These are phyloP conservation scores for Phalacrocorax pelagicus DNA, from an alignment of 2,113 vertebrate genomes.

Conservation along the genomic window DNA sequence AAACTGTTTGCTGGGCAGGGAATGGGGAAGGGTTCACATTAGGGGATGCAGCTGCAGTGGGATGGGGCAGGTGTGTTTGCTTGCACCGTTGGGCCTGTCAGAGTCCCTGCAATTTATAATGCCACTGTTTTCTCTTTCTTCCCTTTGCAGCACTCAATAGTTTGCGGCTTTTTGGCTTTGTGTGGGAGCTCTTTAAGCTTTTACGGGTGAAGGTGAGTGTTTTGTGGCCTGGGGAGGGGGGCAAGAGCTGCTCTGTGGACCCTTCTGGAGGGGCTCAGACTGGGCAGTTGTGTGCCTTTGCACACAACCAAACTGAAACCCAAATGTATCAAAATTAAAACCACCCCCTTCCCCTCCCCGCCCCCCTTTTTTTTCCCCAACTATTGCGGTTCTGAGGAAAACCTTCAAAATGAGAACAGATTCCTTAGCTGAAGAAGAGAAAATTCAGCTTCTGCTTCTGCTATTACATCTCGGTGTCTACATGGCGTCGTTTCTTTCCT, in stretches of 20 bases:
- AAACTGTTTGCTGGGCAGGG: not conserved
- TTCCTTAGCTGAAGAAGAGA: not conserved
- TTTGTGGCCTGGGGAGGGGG: not conserved
- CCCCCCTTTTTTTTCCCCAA: not conserved
- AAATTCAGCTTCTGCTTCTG: not conserved
- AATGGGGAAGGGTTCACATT: not conserved
- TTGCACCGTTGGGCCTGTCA: fast-evolving
- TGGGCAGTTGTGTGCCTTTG: not conserved
- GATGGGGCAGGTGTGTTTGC: fast-evolving
- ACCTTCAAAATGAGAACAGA: not conserved
- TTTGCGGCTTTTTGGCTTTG: not conserved
- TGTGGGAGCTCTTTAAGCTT: not conserved
- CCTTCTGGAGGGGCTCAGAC: not conserved
- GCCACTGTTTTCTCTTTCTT: not conserved
- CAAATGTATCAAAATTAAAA: not conserved
- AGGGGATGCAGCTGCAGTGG: not conserved
- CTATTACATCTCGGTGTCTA: not conserved
- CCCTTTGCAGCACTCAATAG: not conserved
- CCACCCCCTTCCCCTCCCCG: not conserved
- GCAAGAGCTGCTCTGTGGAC: not conserved
- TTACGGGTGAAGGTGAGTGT: not conserved
- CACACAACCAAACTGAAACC: too few relatives aligned
- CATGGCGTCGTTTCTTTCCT: not conserved
- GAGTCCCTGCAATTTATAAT: not conserved
- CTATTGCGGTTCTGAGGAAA: not conserved